Base-by-base conservation (phyloP, 2,888 invertebrate genomes). In the Melipona beecheii region DNA sequence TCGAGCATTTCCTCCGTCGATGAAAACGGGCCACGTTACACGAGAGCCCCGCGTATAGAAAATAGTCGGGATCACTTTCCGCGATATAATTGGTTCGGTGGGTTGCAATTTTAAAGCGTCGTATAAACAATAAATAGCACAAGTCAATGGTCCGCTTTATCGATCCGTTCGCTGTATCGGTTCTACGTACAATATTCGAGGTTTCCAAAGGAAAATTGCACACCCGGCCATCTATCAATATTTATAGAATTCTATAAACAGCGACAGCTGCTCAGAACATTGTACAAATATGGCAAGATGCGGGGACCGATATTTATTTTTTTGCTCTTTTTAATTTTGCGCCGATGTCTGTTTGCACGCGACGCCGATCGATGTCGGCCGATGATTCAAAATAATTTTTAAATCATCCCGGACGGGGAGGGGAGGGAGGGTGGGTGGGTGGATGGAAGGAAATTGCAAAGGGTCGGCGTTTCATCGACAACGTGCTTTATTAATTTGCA, bases 401-500 rank as follows among this genome's bases (percentile, higher is more conserved):
- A 56, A 72, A 75, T 52, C 36, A 69, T 43, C 62, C 36, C 36
- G 1, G 11, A 4, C 24, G 13, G 17, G 2, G n/a, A 4, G 5
- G 9, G 52, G 6, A n/a, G n/a, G n/a, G n/a, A n/a, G n/a, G n/a
- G n/a, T n/a, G n/a, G n/a, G n/a, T n/a, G 5, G 52, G 4, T 2
- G 19, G 17, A 0, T 5, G 52, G 15, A 24, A 27, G 43, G 31
- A 17, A 60, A 43, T 60, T 52, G 60, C 11, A 24, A 27, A 65
- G 19, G 31, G 31, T 4, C 11, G 4, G n/a, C 70, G 70, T 58
- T 50, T 49, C 24, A 54, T 2, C 76, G 69, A 36, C 65, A 65
- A 74, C 71, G 56, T 56, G 74, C 74, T 81, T 81, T 77, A 83
- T 84, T 77, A 82, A 73, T 74, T 82, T 60, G 60, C 62, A 21